These are phyloP conservation scores for Lagodon rhomboides DNA, from an alignment of 2,797 vertebrate species.

Conservation along the genomic window DNA sequence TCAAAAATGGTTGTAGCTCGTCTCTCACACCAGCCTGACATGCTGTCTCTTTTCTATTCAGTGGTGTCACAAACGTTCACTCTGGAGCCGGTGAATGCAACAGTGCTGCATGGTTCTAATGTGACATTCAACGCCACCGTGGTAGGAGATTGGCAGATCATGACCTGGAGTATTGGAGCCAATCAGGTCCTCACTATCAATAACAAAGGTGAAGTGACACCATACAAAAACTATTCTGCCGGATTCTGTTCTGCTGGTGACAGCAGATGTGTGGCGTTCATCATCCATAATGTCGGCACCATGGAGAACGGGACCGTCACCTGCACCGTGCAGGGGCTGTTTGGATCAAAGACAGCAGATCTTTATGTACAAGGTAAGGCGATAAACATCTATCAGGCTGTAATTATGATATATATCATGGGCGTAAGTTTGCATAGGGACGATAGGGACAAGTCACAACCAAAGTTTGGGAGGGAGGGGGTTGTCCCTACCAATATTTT, in stretches of 20 bases:
- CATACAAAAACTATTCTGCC: conserved; percentile 37
- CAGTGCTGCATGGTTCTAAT: conserved; percentile 64
- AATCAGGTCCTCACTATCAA: conserved; percentile 36
- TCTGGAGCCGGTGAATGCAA: conserved; percentile 63
- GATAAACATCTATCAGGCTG: neutral
- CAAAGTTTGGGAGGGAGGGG: no score
- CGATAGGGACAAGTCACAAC: no score
- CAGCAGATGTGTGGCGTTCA: conserved; percentile 71
- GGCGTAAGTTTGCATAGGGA: no score
- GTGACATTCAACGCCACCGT: conserved; percentile 75
- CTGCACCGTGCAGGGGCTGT: conserved; percentile 59
- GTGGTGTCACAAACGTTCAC: conserved; percentile 43
- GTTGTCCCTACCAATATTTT: no score
- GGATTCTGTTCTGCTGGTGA: conserved; percentile 38
- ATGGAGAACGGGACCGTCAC: conserved; percentile 38
- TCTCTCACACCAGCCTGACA: neutral
- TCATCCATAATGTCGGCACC: conserved; percentile 58
- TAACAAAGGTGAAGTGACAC: accelerated
- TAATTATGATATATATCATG: neutral
- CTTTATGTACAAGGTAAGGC: conserved; percentile 80
- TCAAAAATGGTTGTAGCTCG: neutral
- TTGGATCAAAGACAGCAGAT: conserved; percentile 27
- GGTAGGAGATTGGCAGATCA: conserved; percentile 18
- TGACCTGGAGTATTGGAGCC: conserved; percentile 59
- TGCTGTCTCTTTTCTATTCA: conserved; percentile 24